phyloP scores from a whole-genome alignment of 2,888 invertebrate species.

The Drosophila nigricruria region DNA sequence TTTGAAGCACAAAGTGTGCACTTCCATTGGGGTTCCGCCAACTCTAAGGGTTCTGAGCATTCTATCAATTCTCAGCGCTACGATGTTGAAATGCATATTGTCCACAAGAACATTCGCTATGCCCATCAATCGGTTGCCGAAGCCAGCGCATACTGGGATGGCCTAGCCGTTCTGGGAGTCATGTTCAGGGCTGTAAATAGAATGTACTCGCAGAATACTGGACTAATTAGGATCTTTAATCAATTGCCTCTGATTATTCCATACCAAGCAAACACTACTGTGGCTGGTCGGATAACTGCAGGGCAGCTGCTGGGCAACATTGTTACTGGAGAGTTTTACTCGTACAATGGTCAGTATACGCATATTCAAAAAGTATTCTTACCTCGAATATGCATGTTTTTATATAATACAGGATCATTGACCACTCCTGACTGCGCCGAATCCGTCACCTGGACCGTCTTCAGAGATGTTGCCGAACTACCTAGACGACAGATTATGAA shows the following conservation, averaged over 20 bases:
- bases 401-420: slow-evolving; percentile 87
- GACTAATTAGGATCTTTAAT: slow-evolving; percentile 66
- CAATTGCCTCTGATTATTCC: slow-evolving; percentile 54
- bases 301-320: slow-evolving; percentile 70
- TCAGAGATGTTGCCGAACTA: slow-evolving; percentile 86
- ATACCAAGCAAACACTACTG: slow-evolving; percentile 52
- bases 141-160: slow-evolving; percentile 86
- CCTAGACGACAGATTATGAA: slow-evolving; percentile 51
- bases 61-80: slow-evolving; percentile 84
- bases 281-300: slow-evolving; percentile 54
- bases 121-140: slow-evolving; percentile 83
- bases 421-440: slow-evolving; percentile 91
- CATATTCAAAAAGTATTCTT: not conserved
- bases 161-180: slow-evolving; percentile 88
- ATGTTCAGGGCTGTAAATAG: slow-evolving; percentile 86
- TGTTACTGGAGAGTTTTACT: slow-evolving; percentile 64
- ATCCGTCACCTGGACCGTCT: slow-evolving; percentile 90
- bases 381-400: not conserved
- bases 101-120: slow-evolving; percentile 88
- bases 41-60: slow-evolving; percentile 88
- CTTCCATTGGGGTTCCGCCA: slow-evolving; percentile 91
- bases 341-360: slow-evolving; percentile 69
- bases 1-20: slow-evolving; percentile 77
- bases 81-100: slow-evolving; percentile 89
- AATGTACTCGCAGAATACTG: slow-evolving; percentile 10